Evolutionary conservation across 1,140 invertebrate genomes (phyloP), one percentile per base, ranked within the genome.

Genomic region (Papilio polyxenes): DNA sequence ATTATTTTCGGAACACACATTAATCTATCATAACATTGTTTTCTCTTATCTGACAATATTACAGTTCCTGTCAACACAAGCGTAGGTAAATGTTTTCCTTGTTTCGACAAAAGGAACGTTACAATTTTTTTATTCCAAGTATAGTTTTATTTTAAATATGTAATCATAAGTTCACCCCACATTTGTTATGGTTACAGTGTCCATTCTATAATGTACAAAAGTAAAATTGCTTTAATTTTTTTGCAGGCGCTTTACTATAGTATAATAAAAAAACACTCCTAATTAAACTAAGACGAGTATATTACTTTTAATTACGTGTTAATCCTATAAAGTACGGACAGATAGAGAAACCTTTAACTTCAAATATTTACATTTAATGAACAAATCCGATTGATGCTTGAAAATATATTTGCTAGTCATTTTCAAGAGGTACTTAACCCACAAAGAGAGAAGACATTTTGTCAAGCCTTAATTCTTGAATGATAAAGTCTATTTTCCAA

Each of bases 341-440:
- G n/a, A 62, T 1, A 20, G 8, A 2, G n/a, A n/a, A 20, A 9
- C 3, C 23, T 6, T 0, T 13, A 6, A 17, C 17, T 56, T 17
- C 9, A 65, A 11, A 31, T 65, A 62, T 65, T 9, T 65, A 10
- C 2, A 65, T 13, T 31, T 20, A 65, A 37, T 40, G 11, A 65
- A 13, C 23, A 72, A 72, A 72, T 72, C 3, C 9, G 13, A 72
- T 72, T 8, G 11, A 40, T 15, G 37, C 3, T 40, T 72, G 13
- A 40, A 17, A 17, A 37, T 37, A 72, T 37, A 40, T 72, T 72
- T 72, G 65, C 65, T 72, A 15, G 31, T 37, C 17, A 56, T 15
- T 56, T 72, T 37, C 65, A 72, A 72, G 65, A 37, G 31, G 65
- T 11, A 72, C 65, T 72, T 72, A 72, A 72, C 65, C 65, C 11